Evolutionary conservation across 2,797 vertebrate genomes (phyloP).

Genomic region (Peromyscus eremicus): DNA sequence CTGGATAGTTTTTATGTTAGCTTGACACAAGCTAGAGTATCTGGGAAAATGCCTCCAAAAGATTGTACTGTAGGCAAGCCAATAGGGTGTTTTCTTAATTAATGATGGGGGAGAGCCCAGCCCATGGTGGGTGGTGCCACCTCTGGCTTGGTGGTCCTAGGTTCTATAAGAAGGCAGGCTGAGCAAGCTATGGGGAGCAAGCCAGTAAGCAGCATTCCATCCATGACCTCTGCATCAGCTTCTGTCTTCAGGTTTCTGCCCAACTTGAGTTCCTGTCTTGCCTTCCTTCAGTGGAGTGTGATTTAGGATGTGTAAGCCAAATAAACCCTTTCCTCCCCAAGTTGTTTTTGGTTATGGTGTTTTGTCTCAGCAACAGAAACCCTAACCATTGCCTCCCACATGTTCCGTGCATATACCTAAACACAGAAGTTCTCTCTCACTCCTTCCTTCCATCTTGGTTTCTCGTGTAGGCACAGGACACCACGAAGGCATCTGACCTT

Average conservation of each 20-base stretch:
- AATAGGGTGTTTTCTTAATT: background rate
- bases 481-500: background rate
- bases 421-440: background rate
- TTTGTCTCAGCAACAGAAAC: background rate
- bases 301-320: background rate
- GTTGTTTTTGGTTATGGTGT: background rate
- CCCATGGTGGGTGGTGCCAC: background rate
- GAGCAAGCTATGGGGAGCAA: background rate
- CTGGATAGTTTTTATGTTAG: background rate
- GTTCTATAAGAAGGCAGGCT: background rate
- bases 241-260: background rate
- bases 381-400: background rate
- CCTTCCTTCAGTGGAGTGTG: background rate
- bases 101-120: background rate
- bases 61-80: background rate
- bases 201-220: background rate
- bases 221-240: background rate
- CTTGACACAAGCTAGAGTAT: background rate
- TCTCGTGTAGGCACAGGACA: background rate
- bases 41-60: too few relatives aligned
- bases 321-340: background rate
- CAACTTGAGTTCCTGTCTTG: background rate
- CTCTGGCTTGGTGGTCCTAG: background rate
- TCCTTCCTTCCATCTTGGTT: background rate
- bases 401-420: too few relatives aligned